These are phyloP conservation scores for Achlya flavicornis DNA, from an alignment of 2,888 invertebrate genomes.

Conservation along the genomic window DNA sequence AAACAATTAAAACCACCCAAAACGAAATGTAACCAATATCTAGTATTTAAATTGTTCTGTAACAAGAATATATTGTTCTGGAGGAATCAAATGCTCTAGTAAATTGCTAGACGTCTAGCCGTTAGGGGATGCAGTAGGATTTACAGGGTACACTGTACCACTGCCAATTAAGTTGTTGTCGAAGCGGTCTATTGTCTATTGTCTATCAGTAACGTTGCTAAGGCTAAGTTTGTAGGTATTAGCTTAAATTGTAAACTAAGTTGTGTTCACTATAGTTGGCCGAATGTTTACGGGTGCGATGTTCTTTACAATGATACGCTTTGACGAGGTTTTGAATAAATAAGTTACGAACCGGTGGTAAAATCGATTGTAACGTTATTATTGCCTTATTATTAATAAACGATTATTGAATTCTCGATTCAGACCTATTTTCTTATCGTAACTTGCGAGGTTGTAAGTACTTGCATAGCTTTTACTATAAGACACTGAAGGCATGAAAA, in stretches of 20 bases:
- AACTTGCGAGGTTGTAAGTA: no score
- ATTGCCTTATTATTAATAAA: no score
- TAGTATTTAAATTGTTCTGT: background rate
- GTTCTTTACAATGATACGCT: no score
- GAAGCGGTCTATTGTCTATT: background rate
- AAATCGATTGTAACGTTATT: no score
- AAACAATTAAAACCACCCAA: background rate
- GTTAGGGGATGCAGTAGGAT: background rate
- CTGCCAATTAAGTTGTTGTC: conserved; percentile 3
- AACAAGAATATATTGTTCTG: conserved; percentile 10
- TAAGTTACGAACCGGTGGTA: no score
- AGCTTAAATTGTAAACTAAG: background rate
- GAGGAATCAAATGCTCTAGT: background rate
- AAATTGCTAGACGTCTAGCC: background rate
- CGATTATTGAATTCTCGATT: no score
- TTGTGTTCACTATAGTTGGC: background rate
- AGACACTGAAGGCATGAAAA: no score
- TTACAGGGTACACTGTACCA: no score
- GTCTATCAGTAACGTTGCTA: background rate
- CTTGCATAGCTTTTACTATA: no score
- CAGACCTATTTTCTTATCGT: no score
- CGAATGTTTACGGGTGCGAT: background rate
- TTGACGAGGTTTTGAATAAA: background rate
- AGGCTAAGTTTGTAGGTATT: background rate
- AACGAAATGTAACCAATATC: background rate